Base-by-base conservation (phyloP, 1,140 invertebrate genomes). In the Drosophila equinoxialis region DNA sequence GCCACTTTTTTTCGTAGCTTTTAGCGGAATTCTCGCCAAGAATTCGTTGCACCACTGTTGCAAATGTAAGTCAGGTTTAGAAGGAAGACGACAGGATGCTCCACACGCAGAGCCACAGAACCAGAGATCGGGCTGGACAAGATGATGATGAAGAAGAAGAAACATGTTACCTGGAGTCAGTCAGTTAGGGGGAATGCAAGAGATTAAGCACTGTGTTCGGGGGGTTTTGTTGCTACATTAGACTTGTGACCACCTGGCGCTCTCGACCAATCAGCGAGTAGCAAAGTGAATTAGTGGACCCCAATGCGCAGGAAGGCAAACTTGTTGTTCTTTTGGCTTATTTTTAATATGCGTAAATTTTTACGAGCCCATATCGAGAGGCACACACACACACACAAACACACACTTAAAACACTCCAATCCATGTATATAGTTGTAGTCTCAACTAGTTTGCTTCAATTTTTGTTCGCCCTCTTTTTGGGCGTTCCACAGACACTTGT, bases 281-380 rank as follows among this genome's bases (percentile, higher is more conserved):
- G 83, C 73, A 74, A 74, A 87, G 67, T 80, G 81, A 87, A 87
- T 87, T 87, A 87, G 74, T 82, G 75, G 57, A 67, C 81, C 81
- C 81, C 58, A 37, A 54, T 68, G 48, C 35, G 17, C 60, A 73
- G 69, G 42, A 58, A 48, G 66, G 58, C 5, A 51, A 45, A 75
- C 79, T 65, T 77, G 68, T 57, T 76, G 33, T 60, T 72, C 61
- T 54, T 73, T 77, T 69, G 79, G 72, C 68, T 83, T 86, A 79
- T 83, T 89, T 89, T 87, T 86, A 86, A 89, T 86, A 89, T 89
- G 80, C 84, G 83, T 86, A 89, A 79, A 85, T 78, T 85, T 84
- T 84, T 84, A 84, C 78, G 81, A 84, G 75, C 57, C 62, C 59
- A 39, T 39, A 39, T 39, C 37, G 37, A 39, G 11, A 39, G 37